These are phyloP conservation scores for Tenthredo notha DNA, from an alignment of 2,888 invertebrate species.

Conservation along the genomic window DNA sequence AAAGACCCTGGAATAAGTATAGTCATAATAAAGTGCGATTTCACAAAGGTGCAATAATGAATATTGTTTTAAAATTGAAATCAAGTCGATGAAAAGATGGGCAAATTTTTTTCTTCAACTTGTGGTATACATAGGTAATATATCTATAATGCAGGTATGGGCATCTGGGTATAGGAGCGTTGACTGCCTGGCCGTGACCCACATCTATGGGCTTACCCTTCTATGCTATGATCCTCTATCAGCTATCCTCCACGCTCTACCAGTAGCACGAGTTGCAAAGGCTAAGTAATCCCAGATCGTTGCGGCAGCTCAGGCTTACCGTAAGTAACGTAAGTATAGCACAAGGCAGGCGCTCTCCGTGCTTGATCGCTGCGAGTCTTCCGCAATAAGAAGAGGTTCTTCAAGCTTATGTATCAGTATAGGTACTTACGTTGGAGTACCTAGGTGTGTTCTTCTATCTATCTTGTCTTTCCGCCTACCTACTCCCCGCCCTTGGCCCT, in stretches of 20 bases:
- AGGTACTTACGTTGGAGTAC: neutral
- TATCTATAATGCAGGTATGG: slow-evolving; percentile 5
- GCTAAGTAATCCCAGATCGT: slow-evolving; percentile 38
- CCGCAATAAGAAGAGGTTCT: slow-evolving; percentile 37
- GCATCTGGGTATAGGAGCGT: slow-evolving; percentile 57
- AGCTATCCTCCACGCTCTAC: slow-evolving; percentile 21
- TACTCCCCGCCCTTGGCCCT: slow-evolving; percentile 36
- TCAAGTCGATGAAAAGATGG: neutral
- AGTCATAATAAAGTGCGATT: neutral
- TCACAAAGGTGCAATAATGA: neutral
- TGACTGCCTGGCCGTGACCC: slow-evolving; percentile 64
- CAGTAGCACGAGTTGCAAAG: slow-evolving; percentile 23
- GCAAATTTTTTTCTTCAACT: neutral
- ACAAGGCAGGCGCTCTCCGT: neutral
- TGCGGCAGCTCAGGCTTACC: slow-evolving; percentile 1
- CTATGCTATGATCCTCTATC: slow-evolving; percentile 47
- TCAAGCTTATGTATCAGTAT: neutral
- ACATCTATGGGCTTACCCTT: slow-evolving; percentile 62
- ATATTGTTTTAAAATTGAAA: neutral
- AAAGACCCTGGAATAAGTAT: neutral
- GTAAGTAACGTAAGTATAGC: slow-evolving; percentile 36
- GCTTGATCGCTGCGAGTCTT: slow-evolving; percentile 12
- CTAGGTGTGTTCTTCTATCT: slow-evolving; percentile 28
- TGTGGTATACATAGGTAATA: neutral
- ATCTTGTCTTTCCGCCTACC: neutral